These are phyloP conservation scores for Psilopogon haemacephalus DNA, from an alignment of 2,113 vertebrate species.

Conservation along the genomic window DNA sequence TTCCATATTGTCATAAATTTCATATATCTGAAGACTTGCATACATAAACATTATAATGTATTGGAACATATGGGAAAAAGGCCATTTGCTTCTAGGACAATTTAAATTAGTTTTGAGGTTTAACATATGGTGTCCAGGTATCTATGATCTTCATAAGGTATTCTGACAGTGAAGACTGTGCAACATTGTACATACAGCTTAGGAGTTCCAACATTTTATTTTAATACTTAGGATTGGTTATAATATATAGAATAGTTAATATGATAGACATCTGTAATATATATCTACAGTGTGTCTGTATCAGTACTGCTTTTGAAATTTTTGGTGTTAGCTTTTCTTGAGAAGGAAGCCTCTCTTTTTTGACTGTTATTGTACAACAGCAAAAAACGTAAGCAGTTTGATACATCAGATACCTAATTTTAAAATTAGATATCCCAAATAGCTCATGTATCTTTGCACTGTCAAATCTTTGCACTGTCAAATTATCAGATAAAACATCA, in stretches of 20 bases:
- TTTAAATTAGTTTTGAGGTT: not conserved
- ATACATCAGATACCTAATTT: not conserved
- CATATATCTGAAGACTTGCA: not conserved
- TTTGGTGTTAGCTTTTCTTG: not conserved
- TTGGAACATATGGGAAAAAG: not conserved
- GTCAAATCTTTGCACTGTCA: not conserved
- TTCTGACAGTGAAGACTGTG: not conserved
- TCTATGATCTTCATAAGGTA: not conserved
- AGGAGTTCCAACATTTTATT: not conserved
- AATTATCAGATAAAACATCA: not conserved
- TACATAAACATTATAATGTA: not conserved
- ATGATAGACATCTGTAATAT: not conserved
- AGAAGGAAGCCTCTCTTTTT: not conserved
- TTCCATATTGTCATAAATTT: not conserved
- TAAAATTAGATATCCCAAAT: not conserved
- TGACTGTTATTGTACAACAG: not conserved
- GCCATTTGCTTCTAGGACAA: not conserved
- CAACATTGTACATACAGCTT: not conserved
- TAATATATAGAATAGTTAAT: not conserved
- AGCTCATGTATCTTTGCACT: not conserved
- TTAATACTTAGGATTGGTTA: not conserved
- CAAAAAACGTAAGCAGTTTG: not conserved
- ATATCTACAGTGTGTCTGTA: not conserved
- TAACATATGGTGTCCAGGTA: not conserved
- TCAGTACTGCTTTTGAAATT: not conserved